A percentile compares a stretch with the other conserved stretches of the same genome.
Evolutionary conservation across 2,888 invertebrate species (phyloP).

Genomic region (Luperina nickerlii): DNA sequence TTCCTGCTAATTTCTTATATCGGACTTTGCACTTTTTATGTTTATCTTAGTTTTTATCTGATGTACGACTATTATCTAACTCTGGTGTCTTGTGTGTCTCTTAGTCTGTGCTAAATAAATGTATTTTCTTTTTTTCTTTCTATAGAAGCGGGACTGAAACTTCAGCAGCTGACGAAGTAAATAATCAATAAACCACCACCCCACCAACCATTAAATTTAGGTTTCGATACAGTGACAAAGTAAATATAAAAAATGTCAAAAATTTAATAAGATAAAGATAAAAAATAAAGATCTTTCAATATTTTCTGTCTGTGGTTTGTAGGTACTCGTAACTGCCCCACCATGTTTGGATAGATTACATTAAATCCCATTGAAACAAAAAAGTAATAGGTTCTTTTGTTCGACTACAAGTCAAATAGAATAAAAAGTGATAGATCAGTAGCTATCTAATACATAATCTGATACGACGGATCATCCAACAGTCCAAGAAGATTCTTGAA

Average conservation of each 20-base stretch:
- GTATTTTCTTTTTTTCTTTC: too few species aligned
- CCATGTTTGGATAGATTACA: conserved; percentile 8
- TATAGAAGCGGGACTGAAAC: not conserved
- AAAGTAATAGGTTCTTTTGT: conserved; percentile 29
- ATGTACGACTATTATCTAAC: too few species aligned
- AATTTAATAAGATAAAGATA: not conserved
- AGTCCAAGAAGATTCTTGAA: conserved; percentile 48
- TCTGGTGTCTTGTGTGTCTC: too few species aligned
- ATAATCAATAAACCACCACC: too few species aligned
- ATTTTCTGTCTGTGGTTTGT: not conserved
- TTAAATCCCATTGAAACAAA: conserved; percentile 25
- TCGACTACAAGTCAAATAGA: conserved; percentile 23
- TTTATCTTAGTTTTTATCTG: too few species aligned
- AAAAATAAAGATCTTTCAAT: not conserved
- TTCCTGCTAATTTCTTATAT: too few species aligned
- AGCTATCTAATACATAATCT: conserved; percentile 42
- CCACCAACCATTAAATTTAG: not conserved
- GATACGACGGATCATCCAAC: conserved; percentile 44
- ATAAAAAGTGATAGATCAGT: conserved; percentile 13
- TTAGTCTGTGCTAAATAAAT: too few species aligned
- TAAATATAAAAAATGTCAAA: not conserved
- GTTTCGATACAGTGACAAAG: not conserved
- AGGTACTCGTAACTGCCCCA: not conserved
- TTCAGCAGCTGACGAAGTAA: conserved; percentile 3
- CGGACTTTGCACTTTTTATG: too few species aligned